Conservation (phyloP, 2,113 vertebrate genomes). For the Setophaga petechia region DNA sequence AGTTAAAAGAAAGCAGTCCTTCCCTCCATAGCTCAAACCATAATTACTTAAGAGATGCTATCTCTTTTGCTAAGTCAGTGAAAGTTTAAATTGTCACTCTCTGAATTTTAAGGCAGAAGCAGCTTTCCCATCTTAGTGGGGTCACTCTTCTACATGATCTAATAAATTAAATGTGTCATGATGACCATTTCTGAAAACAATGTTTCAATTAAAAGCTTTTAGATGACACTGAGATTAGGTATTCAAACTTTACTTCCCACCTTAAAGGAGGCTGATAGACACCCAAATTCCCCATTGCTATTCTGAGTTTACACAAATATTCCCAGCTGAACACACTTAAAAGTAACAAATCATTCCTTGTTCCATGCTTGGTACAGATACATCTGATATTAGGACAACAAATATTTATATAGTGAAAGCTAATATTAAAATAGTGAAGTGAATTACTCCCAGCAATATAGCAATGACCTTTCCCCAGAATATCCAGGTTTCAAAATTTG, state of each 20-base stretch:
- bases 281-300: background rate
- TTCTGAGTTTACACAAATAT: background rate
- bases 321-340: background rate
- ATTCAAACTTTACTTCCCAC: background rate
- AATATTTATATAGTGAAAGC: background rate
- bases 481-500: background rate
- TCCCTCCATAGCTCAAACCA: background rate
- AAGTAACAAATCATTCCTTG: background rate
- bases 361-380: background rate
- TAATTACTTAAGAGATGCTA: background rate
- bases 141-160: background rate
- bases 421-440: background rate
- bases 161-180: background rate
- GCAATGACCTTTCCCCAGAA: background rate
- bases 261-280: background rate
- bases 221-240: background rate
- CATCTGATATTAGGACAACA: background rate
- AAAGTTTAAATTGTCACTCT: background rate
- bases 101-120: background rate
- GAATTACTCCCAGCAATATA: background rate
- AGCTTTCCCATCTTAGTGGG: background rate
- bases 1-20: background rate
- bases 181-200: background rate
- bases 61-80: background rate
- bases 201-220: background rate